Percentiles rank a stretch among this genome's conserved stretches.
phyloP scores from a whole-genome alignment of 2,113 vertebrate species.

The Oophaga pumilio region DNA sequence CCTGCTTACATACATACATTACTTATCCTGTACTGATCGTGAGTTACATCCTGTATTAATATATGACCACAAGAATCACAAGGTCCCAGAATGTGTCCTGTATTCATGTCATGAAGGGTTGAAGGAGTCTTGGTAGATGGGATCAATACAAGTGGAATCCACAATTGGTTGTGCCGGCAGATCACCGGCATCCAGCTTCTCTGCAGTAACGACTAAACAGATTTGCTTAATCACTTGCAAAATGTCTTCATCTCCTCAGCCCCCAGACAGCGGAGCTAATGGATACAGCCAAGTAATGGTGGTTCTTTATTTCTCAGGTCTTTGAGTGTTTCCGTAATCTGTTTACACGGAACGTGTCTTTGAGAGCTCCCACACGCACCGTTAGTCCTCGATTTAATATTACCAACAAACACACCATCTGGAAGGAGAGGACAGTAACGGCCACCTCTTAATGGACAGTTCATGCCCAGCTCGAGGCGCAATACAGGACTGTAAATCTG shows the following conservation, averaged over 20 bases:
- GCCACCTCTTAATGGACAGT: slow-evolving; percentile 14
- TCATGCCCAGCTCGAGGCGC: neutral
- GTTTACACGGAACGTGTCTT: slow-evolving; percentile 3
- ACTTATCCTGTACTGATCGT: no score
- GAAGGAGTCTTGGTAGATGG: neutral
- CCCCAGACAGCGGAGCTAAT: neutral
- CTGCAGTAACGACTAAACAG: neutral
- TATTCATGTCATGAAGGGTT: neutral
- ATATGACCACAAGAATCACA: neutral
- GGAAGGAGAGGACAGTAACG: slow-evolving; percentile 24
- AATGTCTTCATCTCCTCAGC: slow-evolving; percentile 11
- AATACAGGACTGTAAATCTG: slow-evolving; percentile 19
- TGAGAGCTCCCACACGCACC: slow-evolving; percentile 2
- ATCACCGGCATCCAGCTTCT: neutral
- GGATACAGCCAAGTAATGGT: neutral
- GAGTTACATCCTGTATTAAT: neutral
- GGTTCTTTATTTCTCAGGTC: neutral
- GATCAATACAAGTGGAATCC: neutral
- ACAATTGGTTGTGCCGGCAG: neutral
- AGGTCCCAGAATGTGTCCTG: neutral
- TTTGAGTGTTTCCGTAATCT: slow-evolving; percentile 45
- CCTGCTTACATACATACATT: no score
- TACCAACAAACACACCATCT: slow-evolving; percentile 35
- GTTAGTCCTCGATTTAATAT: slow-evolving; percentile 36
- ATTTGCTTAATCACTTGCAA: slow-evolving; percentile 26